Conservation (phyloP, 2,888 invertebrate genomes). For the Halocaridina rubra region DNA sequence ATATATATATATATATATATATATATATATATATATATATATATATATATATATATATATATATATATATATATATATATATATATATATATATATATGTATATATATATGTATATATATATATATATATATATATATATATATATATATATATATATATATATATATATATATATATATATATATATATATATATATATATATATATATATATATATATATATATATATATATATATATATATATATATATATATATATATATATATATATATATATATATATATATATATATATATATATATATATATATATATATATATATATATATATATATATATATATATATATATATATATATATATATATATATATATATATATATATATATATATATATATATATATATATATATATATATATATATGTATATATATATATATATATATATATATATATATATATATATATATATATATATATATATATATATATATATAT, state of each 20-base stretch:
- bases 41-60: neutral
- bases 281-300: constrained; percentile 19
- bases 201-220: constrained; percentile 6
- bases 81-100: constrained; percentile 1
- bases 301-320: constrained; percentile 6
- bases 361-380: too few species aligned
- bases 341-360: too few species aligned
- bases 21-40: neutral
- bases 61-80: neutral
- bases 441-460: too few species aligned
- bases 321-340: too few species aligned
- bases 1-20: too few species aligned
- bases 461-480: too few species aligned
- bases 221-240: neutral
- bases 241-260: neutral
- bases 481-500: too few species aligned
- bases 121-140: constrained; percentile 1
- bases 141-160: neutral
- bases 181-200: constrained; percentile 6
- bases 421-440: too few species aligned
- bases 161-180: constrained; percentile 10
- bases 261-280: constrained; percentile 24
- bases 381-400: too few species aligned
- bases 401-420: too few species aligned
- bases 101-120: neutral